Conservation (phyloP, 2,797 vertebrate genomes). For the Pseudochromis fuscus region DNA sequence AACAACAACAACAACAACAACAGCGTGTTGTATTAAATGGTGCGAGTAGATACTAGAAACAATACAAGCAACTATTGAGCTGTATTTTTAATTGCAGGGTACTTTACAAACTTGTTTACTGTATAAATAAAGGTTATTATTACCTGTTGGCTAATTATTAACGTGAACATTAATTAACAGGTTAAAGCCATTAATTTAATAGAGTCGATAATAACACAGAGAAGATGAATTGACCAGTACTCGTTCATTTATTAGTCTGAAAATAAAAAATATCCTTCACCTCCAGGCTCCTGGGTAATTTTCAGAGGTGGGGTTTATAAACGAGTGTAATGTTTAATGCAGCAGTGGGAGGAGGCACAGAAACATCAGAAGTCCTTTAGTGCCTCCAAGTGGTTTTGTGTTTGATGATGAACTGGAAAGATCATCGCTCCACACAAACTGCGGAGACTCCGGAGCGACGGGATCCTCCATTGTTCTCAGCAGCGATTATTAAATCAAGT, state of each 20-base stretch:
- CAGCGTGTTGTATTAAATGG: neutral
- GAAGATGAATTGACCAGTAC: neutral
- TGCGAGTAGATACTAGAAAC: too few relatives aligned
- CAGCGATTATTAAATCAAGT: neutral
- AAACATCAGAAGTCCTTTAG: neutral
- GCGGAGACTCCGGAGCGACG: constrained; percentile 16
- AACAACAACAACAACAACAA: too few relatives aligned
- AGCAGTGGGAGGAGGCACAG: constrained; percentile 37
- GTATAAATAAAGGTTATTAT: too few relatives aligned
- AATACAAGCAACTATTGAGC: too few relatives aligned
- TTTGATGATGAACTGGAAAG: constrained; percentile 12
- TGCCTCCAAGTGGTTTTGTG: constrained; percentile 59
- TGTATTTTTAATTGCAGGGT: too few relatives aligned
- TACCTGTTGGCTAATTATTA: too few relatives aligned
- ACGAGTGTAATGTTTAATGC: constrained; percentile 23
- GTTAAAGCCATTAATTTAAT: too few relatives aligned
- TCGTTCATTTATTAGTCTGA: neutral
- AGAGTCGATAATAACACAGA: neutral
- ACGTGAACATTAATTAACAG: too few relatives aligned
- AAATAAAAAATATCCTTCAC: neutral
- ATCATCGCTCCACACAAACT: neutral
- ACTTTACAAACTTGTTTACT: too few relatives aligned
- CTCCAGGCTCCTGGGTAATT: neutral
- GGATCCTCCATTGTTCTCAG: constrained; percentile 4
- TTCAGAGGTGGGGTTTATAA: constrained; percentile 13